Conservation (phyloP, 92 coral and sea anemone species). For the Anthopleura xanthogrammica region DNA sequence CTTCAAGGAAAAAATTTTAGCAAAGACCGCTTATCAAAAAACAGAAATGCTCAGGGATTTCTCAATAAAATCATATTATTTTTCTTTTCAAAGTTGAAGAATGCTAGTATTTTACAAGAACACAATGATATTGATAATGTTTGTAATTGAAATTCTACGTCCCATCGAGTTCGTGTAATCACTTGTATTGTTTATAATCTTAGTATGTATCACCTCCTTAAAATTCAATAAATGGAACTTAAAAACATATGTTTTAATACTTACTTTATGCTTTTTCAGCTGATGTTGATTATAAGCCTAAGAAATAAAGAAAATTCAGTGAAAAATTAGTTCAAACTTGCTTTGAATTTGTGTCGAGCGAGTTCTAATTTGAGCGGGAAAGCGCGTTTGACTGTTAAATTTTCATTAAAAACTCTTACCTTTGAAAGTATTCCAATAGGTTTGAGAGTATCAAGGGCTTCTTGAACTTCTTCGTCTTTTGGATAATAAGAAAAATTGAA, state of each 20-base stretch:
- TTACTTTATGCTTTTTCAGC: constrained; percentile 81
- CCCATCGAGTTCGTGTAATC: neutral
- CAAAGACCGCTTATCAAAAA: too few species aligned
- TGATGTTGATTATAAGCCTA: constrained; percentile 92
- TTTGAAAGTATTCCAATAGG: constrained; percentile 90
- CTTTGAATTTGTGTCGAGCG: neutral
- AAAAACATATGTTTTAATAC: constrained; percentile 1
- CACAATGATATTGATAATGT: neutral
- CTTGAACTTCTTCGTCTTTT: constrained; percentile 66
- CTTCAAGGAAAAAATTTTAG: too few species aligned
- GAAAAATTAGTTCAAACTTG: neutral
- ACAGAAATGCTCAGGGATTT: neutral
- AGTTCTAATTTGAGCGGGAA: neutral
- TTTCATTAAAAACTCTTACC: constrained; percentile 36
- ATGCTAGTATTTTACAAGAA: neutral
- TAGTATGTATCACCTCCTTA: neutral
- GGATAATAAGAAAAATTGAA: constrained; percentile 63
- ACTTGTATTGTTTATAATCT: neutral
- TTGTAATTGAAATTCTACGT: neutral
- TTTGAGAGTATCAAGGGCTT: constrained; percentile 76
- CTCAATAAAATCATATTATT: neutral
- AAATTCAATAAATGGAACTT: neutral
- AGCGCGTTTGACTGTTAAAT: neutral
- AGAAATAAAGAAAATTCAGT: neutral
- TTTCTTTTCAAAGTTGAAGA: neutral